Base-by-base conservation (phyloP, 2,797 vertebrate genomes). In the Cynopterus sphinx region DNA sequence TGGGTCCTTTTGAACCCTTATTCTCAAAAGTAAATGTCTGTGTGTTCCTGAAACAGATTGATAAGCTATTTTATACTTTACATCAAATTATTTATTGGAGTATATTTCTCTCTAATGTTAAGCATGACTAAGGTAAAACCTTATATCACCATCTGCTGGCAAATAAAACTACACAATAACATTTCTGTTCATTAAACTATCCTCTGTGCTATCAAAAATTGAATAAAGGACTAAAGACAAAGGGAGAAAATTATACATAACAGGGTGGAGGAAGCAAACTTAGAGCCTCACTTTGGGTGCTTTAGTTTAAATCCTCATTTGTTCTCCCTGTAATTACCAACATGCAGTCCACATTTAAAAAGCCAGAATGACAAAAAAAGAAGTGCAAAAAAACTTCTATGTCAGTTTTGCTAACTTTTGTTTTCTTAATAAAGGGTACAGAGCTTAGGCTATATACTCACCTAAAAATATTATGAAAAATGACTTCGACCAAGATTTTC, bases 321-420 rank as follows among this genome's bases (percentile, higher is more conserved):
- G 86, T 95, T 96, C 90, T 94, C 83, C 86, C 83, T 94, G 19
- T 97, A 95, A 98, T 97, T 98, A 96, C 26, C 97, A 95, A 97
- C 91, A 96, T 88, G 74, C 90, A 96, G 96, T 90, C 87, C 84
- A 57, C 87, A 89, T 82, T 94, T 85, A 94, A 97, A 86, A 91
- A 96, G 68, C 92, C 61, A 39, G 2, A 88, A 3, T 43, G 89
- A 46, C 41, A 31, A 39, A 73, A 85, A 85, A 81, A 70, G 15
- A 95, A 91, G 31, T 43, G 21, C 3, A 92, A 93, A 96, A 85
- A 9, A 5, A 7, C 36, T 89, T 94, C 36, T 57, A 79, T 61
- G 33, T 55, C 53, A 61, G 70, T 51, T 93, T 89, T 75, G 75
- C 24, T 5, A 31, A 65, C 65, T 96, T 97, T 87, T 96, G 81